Conservation (phyloP, 2,113 vertebrate species). For the Trachemys scripta region DNA sequence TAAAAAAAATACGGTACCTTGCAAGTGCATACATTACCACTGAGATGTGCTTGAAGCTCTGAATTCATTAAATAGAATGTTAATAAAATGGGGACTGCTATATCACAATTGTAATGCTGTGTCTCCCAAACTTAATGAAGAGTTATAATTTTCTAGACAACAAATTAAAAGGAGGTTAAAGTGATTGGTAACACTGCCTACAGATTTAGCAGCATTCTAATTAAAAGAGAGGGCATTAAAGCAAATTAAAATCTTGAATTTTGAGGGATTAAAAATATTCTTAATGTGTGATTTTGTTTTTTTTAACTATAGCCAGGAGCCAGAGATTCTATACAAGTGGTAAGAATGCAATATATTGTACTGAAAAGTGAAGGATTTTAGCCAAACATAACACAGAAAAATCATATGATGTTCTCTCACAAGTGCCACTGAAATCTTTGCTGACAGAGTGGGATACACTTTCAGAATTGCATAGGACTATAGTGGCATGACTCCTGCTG, state of each 20-base stretch:
- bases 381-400: constrained; percentile 24
- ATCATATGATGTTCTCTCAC: constrained; percentile 32
- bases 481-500: constrained; percentile 6
- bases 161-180: constrained; percentile 84
- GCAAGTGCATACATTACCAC: constrained; percentile 69
- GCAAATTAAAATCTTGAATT: constrained; percentile 76
- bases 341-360: constrained; percentile 19
- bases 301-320: constrained; percentile 33
- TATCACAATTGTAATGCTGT: constrained; percentile 76
- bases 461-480: constrained; percentile 46
- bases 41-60: constrained; percentile 73
- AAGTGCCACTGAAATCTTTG: constrained; percentile 24
- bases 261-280: constrained; percentile 70
- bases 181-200: constrained; percentile 76
- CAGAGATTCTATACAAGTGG: constrained; percentile 23
- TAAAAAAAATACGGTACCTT: constrained; percentile 43
- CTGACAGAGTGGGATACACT: constrained; percentile 55
- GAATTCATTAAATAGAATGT: constrained; percentile 78
- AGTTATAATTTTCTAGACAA: constrained; percentile 81
- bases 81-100: constrained; percentile 80
- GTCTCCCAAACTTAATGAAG: constrained; percentile 82
- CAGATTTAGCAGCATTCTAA: constrained; percentile 77
- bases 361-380: background rate
- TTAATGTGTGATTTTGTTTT: constrained; percentile 53
- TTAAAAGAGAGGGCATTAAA: constrained; percentile 75